Conservation (phyloP, 2,888 invertebrate species). For the Chalcosyrphus nemorum region DNA sequence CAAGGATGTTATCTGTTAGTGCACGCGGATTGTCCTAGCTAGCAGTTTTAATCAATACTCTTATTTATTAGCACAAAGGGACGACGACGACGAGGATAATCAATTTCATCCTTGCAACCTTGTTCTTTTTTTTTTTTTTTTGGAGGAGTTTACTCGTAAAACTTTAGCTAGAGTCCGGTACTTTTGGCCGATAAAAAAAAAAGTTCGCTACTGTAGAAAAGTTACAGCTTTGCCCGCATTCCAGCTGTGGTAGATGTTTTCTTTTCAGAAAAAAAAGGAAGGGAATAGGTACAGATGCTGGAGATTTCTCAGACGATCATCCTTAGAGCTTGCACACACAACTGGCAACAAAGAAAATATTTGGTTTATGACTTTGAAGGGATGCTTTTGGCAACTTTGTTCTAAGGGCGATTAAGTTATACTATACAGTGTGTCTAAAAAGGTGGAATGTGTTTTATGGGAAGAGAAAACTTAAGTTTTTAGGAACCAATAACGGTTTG, state of each 20-base stretch:
- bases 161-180: background rate
- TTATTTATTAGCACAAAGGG: constrained; percentile 36
- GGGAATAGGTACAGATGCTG: background rate
- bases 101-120: constrained; percentile 23
- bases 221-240: constrained; percentile 5
- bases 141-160: constrained; percentile 1
- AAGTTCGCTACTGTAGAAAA: constrained; percentile 1
- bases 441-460: background rate
- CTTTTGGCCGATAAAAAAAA: constrained; percentile 1
- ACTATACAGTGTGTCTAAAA: constrained; percentile 7
- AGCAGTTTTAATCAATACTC: constrained; percentile 24
- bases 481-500: too few species aligned
- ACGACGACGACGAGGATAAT: constrained; percentile 3
- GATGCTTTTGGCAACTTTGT: constrained; percentile 25
- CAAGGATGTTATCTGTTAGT: background rate
- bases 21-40: background rate
- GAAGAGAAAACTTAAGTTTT: too few species aligned
- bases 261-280: background rate
- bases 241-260: background rate
- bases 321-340: constrained; percentile 7
- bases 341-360: constrained; percentile 34
- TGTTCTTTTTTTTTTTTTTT: background rate
- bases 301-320: background rate
- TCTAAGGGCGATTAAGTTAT: background rate
- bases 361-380: constrained; percentile 21